phyloP scores from a whole-genome alignment of 2,113 vertebrate genomes.

The Rhinopomastus cyanomelas region DNA sequence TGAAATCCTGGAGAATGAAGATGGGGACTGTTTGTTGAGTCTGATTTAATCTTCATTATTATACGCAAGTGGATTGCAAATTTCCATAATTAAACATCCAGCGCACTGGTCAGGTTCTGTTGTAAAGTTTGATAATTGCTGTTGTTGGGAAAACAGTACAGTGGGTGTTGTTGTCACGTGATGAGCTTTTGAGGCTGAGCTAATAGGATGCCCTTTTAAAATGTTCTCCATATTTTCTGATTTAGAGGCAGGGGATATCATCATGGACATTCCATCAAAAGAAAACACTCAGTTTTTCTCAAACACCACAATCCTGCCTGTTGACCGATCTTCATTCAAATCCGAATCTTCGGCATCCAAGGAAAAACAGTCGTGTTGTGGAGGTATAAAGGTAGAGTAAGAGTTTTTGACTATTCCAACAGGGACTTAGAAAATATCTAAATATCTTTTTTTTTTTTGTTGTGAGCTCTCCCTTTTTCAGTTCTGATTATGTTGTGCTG shows the following conservation, averaged over 20 bases:
- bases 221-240: slow-evolving; percentile 36
- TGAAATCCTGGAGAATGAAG: not conserved
- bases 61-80: slow-evolving; percentile 41
- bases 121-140: slow-evolving; percentile 37
- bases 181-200: slow-evolving; percentile 36
- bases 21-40: not conserved
- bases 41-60: slow-evolving; percentile 48
- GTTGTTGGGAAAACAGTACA: slow-evolving; percentile 33
- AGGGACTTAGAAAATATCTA: not conserved
- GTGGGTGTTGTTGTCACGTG: slow-evolving; percentile 45
- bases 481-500: not conserved
- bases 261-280: slow-evolving; percentile 75
- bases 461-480: not conserved
- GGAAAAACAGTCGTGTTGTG: slow-evolving; percentile 46
- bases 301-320: slow-evolving; percentile 33
- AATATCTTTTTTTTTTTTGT: fast-evolving
- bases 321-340: slow-evolving; percentile 57
- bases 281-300: slow-evolving; percentile 70
- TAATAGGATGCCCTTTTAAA: slow-evolving; percentile 40
- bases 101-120: not conserved
- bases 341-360: slow-evolving; percentile 58
- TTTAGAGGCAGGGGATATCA: slow-evolving; percentile 36
- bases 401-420: not conserved
- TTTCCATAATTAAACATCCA: slow-evolving; percentile 51
- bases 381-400: slow-evolving; percentile 75